Evolutionary conservation across 2,113 vertebrate species (phyloP).

Genomic region (Chamaetylas fuelleborni): DNA sequence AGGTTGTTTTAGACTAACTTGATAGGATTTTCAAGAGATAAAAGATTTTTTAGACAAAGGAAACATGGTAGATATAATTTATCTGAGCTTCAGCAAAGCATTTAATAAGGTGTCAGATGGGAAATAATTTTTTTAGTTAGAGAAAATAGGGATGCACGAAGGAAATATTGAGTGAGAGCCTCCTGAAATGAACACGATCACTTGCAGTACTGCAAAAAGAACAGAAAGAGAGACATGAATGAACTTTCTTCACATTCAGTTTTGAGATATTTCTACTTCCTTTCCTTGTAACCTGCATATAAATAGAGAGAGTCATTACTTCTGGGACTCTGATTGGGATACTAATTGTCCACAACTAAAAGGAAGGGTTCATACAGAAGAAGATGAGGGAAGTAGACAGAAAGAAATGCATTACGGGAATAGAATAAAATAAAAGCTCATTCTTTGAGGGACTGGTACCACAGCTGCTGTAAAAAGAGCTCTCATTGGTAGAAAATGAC

Average conservation of each 20-base stretch:
- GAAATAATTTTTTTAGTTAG: constrained; percentile 14
- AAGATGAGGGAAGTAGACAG: neutral
- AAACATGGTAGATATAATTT: constrained; percentile 29
- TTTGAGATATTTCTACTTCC: neutral
- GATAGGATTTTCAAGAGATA: neutral
- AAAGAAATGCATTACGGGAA: neutral
- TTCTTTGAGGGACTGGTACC: neutral
- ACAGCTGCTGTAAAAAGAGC: neutral
- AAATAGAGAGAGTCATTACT: neutral
- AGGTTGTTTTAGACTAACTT: neutral
- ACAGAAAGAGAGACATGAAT: neutral
- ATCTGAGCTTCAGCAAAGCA: constrained; percentile 24
- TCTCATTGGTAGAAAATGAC: neutral
- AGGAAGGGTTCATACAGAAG: neutral
- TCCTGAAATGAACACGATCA: neutral
- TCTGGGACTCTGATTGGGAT: neutral
- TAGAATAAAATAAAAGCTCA: neutral
- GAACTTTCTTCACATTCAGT: neutral
- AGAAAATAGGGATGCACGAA: neutral
- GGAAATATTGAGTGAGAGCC: neutral
- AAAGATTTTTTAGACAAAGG: constrained; percentile 43
- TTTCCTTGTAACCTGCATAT: neutral
- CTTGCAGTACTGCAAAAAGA: neutral
- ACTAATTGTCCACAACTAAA: neutral
- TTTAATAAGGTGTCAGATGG: constrained; percentile 24